phyloP scores from a whole-genome alignment of 2,888 invertebrate genomes.

The Prosopocoilus inquinatus region DNA sequence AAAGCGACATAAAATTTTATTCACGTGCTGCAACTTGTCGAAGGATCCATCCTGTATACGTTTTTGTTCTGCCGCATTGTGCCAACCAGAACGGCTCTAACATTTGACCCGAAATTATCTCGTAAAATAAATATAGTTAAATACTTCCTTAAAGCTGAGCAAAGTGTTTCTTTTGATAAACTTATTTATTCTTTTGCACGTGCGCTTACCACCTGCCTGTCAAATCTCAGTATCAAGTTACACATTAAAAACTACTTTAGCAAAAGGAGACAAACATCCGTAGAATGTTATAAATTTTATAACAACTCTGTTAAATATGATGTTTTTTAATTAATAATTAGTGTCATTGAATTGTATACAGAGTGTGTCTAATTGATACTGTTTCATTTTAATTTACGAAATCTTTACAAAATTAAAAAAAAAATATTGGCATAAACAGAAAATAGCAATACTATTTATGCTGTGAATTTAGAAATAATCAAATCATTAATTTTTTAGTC shows the following conservation, averaged over 20 bases:
- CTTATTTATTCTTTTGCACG: conserved; percentile 10
- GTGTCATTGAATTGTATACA: too few relatives aligned
- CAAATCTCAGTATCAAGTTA: conserved; percentile 1
- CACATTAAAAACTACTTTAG: neutral
- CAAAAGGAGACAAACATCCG: too few relatives aligned
- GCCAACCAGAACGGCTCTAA: conserved; percentile 12
- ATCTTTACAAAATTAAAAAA: too few relatives aligned
- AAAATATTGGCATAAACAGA: too few relatives aligned
- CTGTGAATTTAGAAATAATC: too few relatives aligned
- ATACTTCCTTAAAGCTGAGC: conserved; percentile 18
- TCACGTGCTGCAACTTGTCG: conserved; percentile 24
- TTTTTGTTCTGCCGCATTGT: conserved; percentile 8
- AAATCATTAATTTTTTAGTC: too few relatives aligned
- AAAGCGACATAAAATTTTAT: conserved; percentile 19
- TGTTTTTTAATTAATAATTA: too few relatives aligned
- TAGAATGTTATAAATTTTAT: too few relatives aligned
- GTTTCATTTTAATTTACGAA: too few relatives aligned
- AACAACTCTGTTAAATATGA: too few relatives aligned
- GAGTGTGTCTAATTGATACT: too few relatives aligned
- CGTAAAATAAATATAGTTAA: conserved; percentile 13
- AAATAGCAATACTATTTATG: too few relatives aligned
- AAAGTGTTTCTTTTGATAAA: conserved; percentile 21
- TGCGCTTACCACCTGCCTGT: conserved; percentile 1
- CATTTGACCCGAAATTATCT: conserved; percentile 17
- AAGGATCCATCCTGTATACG: conserved; percentile 24